Evolutionary conservation across 2,113 vertebrate species (phyloP).

Genomic region (Daubentonia madagascariensis): DNA sequence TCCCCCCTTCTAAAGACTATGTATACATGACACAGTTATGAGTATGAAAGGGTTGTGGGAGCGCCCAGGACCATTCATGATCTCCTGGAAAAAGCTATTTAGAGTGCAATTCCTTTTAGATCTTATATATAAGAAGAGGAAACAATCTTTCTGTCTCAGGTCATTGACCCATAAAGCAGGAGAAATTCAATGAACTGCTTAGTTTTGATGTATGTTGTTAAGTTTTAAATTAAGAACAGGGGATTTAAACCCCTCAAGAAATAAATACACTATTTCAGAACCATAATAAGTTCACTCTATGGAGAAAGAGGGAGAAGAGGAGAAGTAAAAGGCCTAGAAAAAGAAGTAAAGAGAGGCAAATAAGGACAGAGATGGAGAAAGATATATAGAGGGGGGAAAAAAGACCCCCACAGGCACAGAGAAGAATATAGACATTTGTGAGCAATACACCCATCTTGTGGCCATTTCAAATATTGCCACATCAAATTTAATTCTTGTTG

Average conservation of each 20-base stretch:
- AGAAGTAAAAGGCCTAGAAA: neutral
- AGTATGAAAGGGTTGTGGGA: neutral
- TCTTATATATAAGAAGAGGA: neutral
- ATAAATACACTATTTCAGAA: neutral
- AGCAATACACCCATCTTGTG: constrained; percentile 56
- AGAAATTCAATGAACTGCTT: neutral
- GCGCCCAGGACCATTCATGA: neutral
- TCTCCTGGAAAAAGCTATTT: neutral
- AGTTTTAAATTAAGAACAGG: neutral
- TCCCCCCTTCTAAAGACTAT: neutral
- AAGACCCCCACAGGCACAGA: neutral
- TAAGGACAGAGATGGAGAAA: neutral
- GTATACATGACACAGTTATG: neutral
- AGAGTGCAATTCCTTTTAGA: neutral
- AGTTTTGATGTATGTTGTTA: neutral
- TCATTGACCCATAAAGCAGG: neutral
- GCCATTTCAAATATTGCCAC: constrained; percentile 7
- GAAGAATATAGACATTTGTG: neutral
- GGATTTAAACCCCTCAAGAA: neutral
- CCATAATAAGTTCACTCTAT: constrained; percentile 21
- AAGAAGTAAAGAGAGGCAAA: neutral
- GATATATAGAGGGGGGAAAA: neutral
- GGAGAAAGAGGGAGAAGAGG: neutral
- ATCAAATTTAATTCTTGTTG: neutral
- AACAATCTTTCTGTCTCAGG: neutral